Evolutionary conservation across 1,140 invertebrate genomes (phyloP).

Genomic region (Leguminivora glycinivorella): DNA sequence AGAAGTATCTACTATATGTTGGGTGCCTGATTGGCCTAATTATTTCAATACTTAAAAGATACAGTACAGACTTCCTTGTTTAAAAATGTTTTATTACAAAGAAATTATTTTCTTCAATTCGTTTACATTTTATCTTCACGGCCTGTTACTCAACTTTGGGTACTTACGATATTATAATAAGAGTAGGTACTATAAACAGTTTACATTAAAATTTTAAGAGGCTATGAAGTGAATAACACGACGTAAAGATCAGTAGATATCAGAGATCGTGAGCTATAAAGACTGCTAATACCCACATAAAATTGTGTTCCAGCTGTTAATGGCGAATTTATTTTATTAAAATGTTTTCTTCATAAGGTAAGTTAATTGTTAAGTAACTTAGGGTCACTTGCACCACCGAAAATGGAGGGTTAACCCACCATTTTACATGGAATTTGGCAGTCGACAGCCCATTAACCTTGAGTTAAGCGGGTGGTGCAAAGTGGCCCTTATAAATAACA

Average conservation of each 20-base stretch:
- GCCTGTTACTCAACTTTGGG: constrained; percentile 17
- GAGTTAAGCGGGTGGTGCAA: too few relatives aligned
- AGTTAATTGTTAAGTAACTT: background rate
- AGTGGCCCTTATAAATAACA: background rate
- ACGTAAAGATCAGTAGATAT: constrained; percentile 16
- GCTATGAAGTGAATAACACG: constrained; percentile 16
- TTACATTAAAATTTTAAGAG: constrained; percentile 21
- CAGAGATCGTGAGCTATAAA: background rate
- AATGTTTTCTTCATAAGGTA: too few relatives aligned
- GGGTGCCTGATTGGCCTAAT: background rate
- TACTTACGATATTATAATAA: constrained; percentile 26
- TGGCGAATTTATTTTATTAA: too few relatives aligned
- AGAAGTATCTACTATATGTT: background rate
- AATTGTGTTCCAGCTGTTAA: background rate
- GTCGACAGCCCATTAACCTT: too few relatives aligned
- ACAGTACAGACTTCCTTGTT: constrained; percentile 12
- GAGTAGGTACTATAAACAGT: constrained; percentile 26
- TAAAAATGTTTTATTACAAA: constrained; percentile 21
- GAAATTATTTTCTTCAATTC: background rate
- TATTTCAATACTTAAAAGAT: constrained; percentile 3
- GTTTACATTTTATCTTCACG: constrained; percentile 17
- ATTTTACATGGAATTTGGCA: too few relatives aligned
- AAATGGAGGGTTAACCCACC: too few relatives aligned
- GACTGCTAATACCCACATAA: background rate
- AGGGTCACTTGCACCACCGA: too few relatives aligned